Conservation (phyloP, 2,888 invertebrate genomes). For the Loripinus fragilis region DNA sequence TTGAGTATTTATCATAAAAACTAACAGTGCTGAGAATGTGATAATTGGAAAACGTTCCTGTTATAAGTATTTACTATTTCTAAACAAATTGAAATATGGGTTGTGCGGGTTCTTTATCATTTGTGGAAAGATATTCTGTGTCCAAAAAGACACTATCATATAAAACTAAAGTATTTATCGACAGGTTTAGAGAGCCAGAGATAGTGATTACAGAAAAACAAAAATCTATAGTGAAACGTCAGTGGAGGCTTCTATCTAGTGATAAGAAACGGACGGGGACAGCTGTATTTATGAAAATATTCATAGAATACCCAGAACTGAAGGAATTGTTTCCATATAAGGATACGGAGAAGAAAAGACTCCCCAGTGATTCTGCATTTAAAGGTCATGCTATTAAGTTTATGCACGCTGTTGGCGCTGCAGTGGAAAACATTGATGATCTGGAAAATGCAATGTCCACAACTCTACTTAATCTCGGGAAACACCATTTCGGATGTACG, state of each 20-base stretch:
- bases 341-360: constrained; percentile 16
- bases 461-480: constrained; percentile 10
- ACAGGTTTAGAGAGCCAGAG: too few species aligned
- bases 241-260: constrained; percentile 18
- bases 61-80: too few species aligned
- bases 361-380: constrained; percentile 13
- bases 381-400: constrained; percentile 29
- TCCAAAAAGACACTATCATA: too few species aligned
- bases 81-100: too few species aligned
- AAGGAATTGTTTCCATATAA: constrained; percentile 29
- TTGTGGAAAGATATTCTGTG: too few species aligned
- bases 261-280: constrained; percentile 27
- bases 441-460: background rate
- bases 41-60: too few species aligned
- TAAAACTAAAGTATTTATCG: too few species aligned
- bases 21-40: too few species aligned
- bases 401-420: constrained; percentile 25
- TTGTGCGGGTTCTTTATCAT: too few species aligned
- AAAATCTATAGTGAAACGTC: background rate
- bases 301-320: constrained; percentile 26
- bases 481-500: constrained; percentile 24
- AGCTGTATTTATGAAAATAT: constrained; percentile 34
- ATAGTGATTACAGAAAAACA: too few species aligned
- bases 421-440: constrained; percentile 32
- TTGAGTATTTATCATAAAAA: too few species aligned